Percentiles rank a stretch among this genome's conserved stretches.
Evolutionary conservation across 2,113 vertebrate species (phyloP).

Genomic region (Suricata suricatta): DNA sequence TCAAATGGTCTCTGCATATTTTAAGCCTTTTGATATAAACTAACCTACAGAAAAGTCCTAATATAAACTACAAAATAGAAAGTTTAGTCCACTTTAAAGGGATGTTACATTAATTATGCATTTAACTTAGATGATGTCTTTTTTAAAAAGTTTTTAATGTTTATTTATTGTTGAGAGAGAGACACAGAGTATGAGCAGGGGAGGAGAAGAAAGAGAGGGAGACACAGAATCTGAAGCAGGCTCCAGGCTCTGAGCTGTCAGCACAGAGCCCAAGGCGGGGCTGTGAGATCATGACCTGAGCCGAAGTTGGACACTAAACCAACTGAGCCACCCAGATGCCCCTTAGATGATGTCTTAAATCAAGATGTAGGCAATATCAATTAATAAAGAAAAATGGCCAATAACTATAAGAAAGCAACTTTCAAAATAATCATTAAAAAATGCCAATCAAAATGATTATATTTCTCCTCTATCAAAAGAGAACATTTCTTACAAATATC

Average conservation of each 20-base stretch:
- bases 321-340: too few relatives aligned
- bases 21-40: not conserved
- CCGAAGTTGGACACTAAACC: too few relatives aligned
- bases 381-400: not conserved
- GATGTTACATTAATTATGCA: not conserved
- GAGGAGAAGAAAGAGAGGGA: too few relatives aligned
- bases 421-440: not conserved
- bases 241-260: too few relatives aligned
- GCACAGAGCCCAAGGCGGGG: too few relatives aligned
- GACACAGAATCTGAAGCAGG: too few relatives aligned
- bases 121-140: not conserved
- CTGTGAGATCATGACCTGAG: too few relatives aligned
- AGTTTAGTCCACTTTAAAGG: not conserved
- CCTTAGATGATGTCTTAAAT: not conserved
- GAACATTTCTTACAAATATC: not conserved
- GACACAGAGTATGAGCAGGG: too few relatives aligned
- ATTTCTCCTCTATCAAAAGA: not conserved
- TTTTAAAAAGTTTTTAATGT: too few relatives aligned
- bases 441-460: not conserved
- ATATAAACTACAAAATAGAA: not conserved
- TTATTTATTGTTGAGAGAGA: too few relatives aligned
- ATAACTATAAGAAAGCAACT: not conserved
- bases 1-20: not conserved
- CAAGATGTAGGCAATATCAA: not conserved
- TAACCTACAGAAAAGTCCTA: not conserved